These are phyloP conservation scores for Actinostola sp. DNA, from an alignment of 92 coral and sea anemone species.

Conservation along the genomic window DNA sequence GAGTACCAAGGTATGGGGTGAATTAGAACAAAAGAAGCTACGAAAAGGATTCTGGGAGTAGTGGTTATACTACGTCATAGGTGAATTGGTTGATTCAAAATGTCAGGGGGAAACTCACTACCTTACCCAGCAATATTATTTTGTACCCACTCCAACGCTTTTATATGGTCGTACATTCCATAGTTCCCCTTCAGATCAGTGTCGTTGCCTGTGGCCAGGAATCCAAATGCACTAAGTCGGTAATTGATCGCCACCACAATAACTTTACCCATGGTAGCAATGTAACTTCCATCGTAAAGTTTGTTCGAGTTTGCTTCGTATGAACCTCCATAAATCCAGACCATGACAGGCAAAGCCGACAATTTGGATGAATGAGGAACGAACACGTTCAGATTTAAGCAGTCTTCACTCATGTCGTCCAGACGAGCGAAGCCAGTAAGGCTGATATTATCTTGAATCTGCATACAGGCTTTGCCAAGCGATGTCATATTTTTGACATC, in stretches of 20 bases:
- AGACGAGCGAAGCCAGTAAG: no score
- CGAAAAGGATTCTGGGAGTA: no score
- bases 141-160: no score
- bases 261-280: slow-evolving; percentile 26
- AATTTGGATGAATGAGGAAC: not conserved
- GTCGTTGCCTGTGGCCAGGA: no score
- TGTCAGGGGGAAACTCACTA: no score
- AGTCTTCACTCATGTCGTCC: slow-evolving; percentile 15
- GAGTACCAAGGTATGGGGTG: no score
- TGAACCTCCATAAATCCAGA: slow-evolving; percentile 30
- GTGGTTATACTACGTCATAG: no score
- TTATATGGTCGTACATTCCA: no score
- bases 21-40: no score
- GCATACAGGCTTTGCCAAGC: slow-evolving; percentile 18
- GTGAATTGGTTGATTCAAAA: no score
- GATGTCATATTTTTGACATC: slow-evolving; percentile 1
- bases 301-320: not conserved
- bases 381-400: slow-evolving; percentile 31
- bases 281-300: slow-evolving; percentile 33
- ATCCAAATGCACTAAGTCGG: slow-evolving; percentile 29
- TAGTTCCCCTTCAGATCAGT: no score
- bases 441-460: not conserved
- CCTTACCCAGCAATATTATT: no score
- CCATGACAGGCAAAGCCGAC: slow-evolving; percentile 16
- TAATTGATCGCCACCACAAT: slow-evolving; percentile 35